Evolutionary conservation across 2,113 vertebrate species (phyloP).

Genomic region (Oreochromis spilurus): DNA sequence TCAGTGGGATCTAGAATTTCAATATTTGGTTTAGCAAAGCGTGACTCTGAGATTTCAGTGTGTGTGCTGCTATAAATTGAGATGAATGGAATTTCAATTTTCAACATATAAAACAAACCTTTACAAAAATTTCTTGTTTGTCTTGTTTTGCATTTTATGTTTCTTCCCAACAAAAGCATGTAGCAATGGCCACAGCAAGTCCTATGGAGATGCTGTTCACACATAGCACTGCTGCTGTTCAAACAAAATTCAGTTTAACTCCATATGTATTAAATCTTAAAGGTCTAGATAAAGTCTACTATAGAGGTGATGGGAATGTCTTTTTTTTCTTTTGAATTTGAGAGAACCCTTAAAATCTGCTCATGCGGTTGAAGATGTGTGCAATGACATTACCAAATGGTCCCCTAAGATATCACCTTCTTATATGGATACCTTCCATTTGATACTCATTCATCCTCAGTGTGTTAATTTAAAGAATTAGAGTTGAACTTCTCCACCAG

Average conservation of each 20-base stretch:
- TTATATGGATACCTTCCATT: slow-evolving; percentile 39
- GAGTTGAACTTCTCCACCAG: neutral
- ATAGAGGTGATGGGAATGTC: neutral
- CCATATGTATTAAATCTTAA: neutral
- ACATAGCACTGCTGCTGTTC: neutral
- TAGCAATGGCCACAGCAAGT: neutral
- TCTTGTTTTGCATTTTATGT: neutral
- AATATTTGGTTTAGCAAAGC: neutral
- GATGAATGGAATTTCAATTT: neutral
- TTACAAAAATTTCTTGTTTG: neutral
- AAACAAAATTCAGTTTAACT: neutral
- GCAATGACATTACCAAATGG: slow-evolving; percentile 2
- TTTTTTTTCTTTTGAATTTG: neutral
- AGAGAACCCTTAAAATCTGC: neutral
- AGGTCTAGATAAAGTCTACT: neutral
- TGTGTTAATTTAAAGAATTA: neutral
- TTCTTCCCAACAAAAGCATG: neutral
- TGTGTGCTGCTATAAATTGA: neutral
- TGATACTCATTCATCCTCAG: neutral
- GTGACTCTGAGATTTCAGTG: neutral
- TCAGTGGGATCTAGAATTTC: neutral
- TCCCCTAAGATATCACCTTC: slow-evolving; percentile 4
- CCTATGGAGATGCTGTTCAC: neutral
- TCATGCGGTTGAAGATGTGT: neutral
- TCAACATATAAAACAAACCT: neutral